Evolutionary conservation across 2,797 vertebrate species (phyloP), one percentile per base, ranked within the genome.

Genomic region (Aratinga solstitialis): DNA sequence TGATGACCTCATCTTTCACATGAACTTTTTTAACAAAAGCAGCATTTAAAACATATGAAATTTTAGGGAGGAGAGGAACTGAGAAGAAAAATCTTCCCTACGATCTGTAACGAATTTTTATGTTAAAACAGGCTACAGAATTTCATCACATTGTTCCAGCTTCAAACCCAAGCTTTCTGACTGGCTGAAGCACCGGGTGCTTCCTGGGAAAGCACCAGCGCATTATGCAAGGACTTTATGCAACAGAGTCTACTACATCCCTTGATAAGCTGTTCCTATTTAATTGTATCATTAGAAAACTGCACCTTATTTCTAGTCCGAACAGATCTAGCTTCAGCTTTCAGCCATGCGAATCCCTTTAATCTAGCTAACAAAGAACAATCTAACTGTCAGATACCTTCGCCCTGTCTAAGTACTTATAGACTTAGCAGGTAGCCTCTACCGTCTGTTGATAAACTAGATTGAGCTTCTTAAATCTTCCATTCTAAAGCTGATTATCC

Each of bases 391-490:
- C 82, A 96, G 94, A 91, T 56, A 96, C 82, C 91, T 90, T 91
- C 4, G 1, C 85, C 82, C 84, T 76, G 27, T 43, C 68, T 84
- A 96, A 90, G 73, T 94, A 93, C 92, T 96, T 96, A 92, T 0
- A 73, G 84, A 84, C 91, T 95, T 96, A 96, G 3, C 79, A 96
- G 79, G 95, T 95, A 93, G 91, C 87, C 79, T 90, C 91, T 90
- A 94, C 79, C 4, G 40, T 63, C 89, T 95, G 87, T 86, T 97
- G 94, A 95, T 94, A 96, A 97, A 95, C 90, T 96, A 95, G 94
- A 97, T 61, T 94, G 73, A 95, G 93, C 91, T 94, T 94, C 94
- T 96, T 84, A 95, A 94, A 90, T 89, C 95, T 96, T 96, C 71
- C 67, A 79, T 79, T 84, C 83, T 88, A 93, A 95, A 95, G 94